These are phyloP conservation scores for Zaprionus capensis DNA, from an alignment of 1,140 invertebrate species.

Conservation along the genomic window DNA sequence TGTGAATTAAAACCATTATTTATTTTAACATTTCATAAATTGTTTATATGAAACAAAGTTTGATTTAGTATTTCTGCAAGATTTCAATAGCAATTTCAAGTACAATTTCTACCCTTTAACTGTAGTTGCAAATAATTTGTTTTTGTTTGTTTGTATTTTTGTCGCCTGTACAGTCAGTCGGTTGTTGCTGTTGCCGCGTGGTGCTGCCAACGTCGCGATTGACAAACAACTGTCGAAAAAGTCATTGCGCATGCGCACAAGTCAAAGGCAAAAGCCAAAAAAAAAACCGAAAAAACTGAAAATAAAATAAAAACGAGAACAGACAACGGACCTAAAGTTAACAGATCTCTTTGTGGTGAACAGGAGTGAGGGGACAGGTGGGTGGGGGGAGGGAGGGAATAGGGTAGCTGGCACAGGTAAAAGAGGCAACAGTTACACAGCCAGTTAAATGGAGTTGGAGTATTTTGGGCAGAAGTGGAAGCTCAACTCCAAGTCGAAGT, in stretches of 20 bases:
- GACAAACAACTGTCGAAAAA: constrained; percentile 81
- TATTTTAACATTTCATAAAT: too few relatives aligned
- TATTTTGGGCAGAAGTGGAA: constrained; percentile 21
- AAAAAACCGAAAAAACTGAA: constrained; percentile 4
- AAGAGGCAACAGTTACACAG: constrained; percentile 61
- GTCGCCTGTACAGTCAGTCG: constrained; percentile 31
- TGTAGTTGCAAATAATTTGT: too few relatives aligned
- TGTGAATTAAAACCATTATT: too few relatives aligned
- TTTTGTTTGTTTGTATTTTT: constrained; percentile 11
- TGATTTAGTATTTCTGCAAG: too few relatives aligned
- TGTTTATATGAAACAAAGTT: too few relatives aligned
- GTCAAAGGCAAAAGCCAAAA: constrained; percentile 63
- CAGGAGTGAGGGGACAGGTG: neutral
- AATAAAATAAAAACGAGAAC: constrained; percentile 39
- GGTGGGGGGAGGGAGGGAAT: too few relatives aligned
- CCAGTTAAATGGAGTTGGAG: constrained; percentile 73
- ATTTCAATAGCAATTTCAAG: too few relatives aligned
- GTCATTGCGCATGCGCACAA: constrained; percentile 77
- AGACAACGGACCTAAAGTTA: constrained; percentile 43
- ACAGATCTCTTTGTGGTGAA: constrained; percentile 50
- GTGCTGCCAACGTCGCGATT: constrained; percentile 53
- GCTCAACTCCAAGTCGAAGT: constrained; percentile 47
- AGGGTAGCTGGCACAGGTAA: constrained; percentile 19
- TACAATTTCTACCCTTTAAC: too few relatives aligned
- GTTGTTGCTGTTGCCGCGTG: constrained; percentile 16